Evolutionary conservation across 2,113 vertebrate genomes (phyloP).

Genomic region (Gobius niger): DNA sequence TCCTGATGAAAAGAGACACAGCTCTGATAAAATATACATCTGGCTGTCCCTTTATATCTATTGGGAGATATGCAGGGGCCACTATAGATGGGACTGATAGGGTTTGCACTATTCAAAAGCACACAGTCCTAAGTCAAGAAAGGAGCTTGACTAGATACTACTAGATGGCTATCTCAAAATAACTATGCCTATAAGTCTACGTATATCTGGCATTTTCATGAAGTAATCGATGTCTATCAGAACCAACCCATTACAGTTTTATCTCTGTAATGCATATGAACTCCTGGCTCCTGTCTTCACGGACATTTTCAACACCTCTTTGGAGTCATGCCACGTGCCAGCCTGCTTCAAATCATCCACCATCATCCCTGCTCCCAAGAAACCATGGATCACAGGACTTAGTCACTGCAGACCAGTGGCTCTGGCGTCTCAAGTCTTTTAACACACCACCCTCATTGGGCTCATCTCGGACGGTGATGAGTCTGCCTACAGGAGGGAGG

Average conservation of each 20-base stretch:
- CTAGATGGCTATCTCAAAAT: not conserved
- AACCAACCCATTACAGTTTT: not conserved
- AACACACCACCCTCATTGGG: too few species aligned
- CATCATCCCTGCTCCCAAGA: too few species aligned
- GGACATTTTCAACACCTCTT: too few species aligned
- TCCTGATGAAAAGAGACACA: slow-evolving; percentile 34
- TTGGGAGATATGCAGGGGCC: slow-evolving; percentile 7
- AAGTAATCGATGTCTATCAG: not conserved
- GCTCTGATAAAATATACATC: slow-evolving; percentile 44
- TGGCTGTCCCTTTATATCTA: slow-evolving; percentile 15
- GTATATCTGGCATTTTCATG: not conserved
- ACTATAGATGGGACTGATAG: slow-evolving; percentile 2
- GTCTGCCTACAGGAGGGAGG: too few species aligned
- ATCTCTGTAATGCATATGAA: too few species aligned
- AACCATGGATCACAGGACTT: too few species aligned
- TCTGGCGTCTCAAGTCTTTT: too few species aligned
- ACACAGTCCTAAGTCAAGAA: slow-evolving; percentile 8
- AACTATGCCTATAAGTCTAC: not conserved
- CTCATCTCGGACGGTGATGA: too few species aligned
- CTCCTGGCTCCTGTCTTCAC: too few species aligned
- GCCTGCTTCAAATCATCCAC: too few species aligned
- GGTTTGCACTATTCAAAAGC: slow-evolving; percentile 4
- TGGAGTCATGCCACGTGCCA: too few species aligned
- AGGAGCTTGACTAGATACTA: not conserved
- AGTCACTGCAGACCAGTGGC: too few species aligned